Conservation (phyloP, 2,797 vertebrate species). For the Alosa sapidissima region DNA sequence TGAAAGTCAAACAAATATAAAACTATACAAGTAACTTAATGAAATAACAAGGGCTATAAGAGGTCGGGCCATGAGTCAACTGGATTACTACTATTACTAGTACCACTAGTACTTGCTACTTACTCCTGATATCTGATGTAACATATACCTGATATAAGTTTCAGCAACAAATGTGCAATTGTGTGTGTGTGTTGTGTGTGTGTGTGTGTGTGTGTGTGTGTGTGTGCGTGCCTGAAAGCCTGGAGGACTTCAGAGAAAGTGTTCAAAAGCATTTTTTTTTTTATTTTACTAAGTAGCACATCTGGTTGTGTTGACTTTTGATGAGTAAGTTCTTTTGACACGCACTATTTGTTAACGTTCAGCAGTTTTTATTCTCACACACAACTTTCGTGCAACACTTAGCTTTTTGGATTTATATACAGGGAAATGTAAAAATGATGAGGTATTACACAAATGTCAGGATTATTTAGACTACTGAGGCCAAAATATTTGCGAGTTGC, state of each 20-base stretch:
- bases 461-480: neutral
- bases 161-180: neutral
- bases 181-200: neutral
- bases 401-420: neutral
- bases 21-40: neutral
- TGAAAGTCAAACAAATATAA: neutral
- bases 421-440: neutral
- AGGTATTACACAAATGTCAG: neutral
- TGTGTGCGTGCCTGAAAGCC: neutral
- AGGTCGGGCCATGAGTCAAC: neutral
- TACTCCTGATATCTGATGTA: no score
- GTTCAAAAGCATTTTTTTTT: conserved; percentile 2
- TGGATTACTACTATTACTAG: neutral
- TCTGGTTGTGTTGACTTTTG: conserved; percentile 31
- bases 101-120: neutral
- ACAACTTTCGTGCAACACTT: conserved; percentile 4
- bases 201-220: neutral
- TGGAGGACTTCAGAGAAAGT: neutral
- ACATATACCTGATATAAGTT: no score
- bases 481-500: neutral
- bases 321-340: conserved; percentile 17
- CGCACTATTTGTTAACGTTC: neutral
- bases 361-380: neutral
- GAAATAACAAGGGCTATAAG: neutral
- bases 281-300: neutral